These are phyloP conservation scores for Acrobasis consociella DNA, from an alignment of 2,888 invertebrate genomes.

Conservation along the genomic window DNA sequence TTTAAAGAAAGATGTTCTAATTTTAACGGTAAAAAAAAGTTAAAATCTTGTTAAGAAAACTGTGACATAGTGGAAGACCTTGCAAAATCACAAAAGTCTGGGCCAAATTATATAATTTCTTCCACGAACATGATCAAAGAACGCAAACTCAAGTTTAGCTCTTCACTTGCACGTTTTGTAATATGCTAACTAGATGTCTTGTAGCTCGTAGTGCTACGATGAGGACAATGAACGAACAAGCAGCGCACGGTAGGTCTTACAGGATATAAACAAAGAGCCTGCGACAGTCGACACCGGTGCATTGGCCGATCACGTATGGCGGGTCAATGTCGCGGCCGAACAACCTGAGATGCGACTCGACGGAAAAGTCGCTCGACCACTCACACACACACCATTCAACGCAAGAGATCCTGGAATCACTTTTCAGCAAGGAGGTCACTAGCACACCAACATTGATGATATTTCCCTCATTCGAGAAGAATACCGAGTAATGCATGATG, in stretches of 20 bases:
- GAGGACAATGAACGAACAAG: constrained; percentile 54
- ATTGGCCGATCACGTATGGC: constrained; percentile 76
- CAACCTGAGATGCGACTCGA: constrained; percentile 67
- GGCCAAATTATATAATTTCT: background rate
- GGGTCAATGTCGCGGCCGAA: constrained; percentile 80
- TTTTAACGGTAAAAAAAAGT: background rate
- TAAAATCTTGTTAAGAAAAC: background rate
- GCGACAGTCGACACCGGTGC: constrained; percentile 67
- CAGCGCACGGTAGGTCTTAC: constrained; percentile 49
- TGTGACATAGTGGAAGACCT: background rate
- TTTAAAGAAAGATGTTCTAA: too few relatives aligned
- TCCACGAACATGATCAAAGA: background rate
- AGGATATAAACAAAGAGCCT: constrained; percentile 81
- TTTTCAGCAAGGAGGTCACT: constrained; percentile 70
- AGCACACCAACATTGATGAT: constrained; percentile 48
- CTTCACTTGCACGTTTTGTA: background rate
- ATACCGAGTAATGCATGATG: background rate
- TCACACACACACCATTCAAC: constrained; percentile 42
- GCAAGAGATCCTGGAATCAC: constrained; percentile 49
- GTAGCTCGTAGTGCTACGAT: constrained; percentile 26
- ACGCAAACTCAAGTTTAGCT: background rate
- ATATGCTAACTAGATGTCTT: constrained; percentile 26
- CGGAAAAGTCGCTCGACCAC: constrained; percentile 66
- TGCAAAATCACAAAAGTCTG: background rate
- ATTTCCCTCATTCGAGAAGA: constrained; percentile 33